Percentiles rank a stretch among this genome's conserved stretches.
phyloP scores from a whole-genome alignment of 2,113 vertebrate species.

The Mus pahari region DNA sequence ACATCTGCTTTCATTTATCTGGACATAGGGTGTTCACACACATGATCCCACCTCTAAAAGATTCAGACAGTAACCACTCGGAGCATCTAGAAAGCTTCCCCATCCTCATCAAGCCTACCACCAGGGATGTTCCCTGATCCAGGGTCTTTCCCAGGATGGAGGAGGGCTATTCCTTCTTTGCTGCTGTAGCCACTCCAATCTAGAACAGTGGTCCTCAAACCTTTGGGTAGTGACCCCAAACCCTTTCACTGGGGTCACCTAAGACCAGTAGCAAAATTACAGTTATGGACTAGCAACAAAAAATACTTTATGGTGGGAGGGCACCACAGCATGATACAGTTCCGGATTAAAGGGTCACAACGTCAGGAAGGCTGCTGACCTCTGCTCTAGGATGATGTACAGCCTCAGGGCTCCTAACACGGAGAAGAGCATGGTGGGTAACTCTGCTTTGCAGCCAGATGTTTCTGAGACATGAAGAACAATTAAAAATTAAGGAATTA shows the following conservation, averaged over 20 bases:
- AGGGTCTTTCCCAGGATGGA: background rate
- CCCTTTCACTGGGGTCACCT: background rate
- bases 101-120: background rate
- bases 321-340: background rate
- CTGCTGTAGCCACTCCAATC: background rate
- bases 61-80: background rate
- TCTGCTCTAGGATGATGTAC: background rate
- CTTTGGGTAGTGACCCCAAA: too few species aligned
- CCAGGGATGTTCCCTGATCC: background rate
- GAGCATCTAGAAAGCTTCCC: background rate
- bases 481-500: conserved; percentile 50
- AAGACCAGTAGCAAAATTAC: background rate
- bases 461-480: conserved; percentile 36
- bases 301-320: background rate
- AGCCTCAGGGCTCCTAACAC: background rate
- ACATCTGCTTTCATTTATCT: background rate
- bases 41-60: background rate
- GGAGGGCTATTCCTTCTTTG: background rate
- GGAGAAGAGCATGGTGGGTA: background rate
- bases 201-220: background rate
- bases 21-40: background rate
- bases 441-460: background rate
- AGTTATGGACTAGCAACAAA: background rate
- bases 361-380: background rate
- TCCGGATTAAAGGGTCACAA: background rate